A percentile compares a stretch with the other conserved stretches of the same genome.
phyloP scores from a whole-genome alignment of 2,888 invertebrate genomes.

The Nasonovia ribisnigri region DNA sequence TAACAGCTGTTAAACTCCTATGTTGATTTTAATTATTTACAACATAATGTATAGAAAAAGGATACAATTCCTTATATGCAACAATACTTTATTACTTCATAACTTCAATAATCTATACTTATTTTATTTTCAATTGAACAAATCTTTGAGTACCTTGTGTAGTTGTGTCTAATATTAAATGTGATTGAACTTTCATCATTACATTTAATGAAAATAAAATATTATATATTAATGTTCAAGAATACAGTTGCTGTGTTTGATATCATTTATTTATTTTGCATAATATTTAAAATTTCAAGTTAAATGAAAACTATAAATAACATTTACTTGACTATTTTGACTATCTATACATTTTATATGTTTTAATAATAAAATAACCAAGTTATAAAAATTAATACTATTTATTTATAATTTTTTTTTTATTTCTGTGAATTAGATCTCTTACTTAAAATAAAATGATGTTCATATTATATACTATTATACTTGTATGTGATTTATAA shows the following conservation, averaged over 20 bases:
- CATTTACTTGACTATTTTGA: not conserved
- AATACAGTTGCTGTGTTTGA: not conserved
- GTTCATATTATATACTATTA: not conserved
- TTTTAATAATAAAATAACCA: not conserved
- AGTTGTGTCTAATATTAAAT: not conserved
- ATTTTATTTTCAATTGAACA: not conserved
- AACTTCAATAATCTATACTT: not conserved
- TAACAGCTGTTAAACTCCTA: not conserved
- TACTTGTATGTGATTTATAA: not conserved
- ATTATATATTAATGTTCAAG: not conserved
- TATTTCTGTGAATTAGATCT: not conserved
- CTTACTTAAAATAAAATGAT: not conserved
- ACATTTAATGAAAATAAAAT: not conserved
- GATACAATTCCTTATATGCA: not conserved
- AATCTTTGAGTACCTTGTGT: not conserved
- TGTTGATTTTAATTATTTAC: not conserved
- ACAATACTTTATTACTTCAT: not conserved
- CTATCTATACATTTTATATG: not conserved
- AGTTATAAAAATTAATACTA: not conserved
- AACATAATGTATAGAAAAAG: not conserved
- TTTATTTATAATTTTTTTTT: not conserved
- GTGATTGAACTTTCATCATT: not conserved
- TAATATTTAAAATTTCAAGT: not conserved
- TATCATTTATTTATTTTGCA: not conserved
- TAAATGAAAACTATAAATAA: not conserved